A percentile compares a stretch with the other conserved stretches of the same genome.
Evolutionary conservation across 2,797 vertebrate species (phyloP).

Genomic region (Melopsittacus undulatus): DNA sequence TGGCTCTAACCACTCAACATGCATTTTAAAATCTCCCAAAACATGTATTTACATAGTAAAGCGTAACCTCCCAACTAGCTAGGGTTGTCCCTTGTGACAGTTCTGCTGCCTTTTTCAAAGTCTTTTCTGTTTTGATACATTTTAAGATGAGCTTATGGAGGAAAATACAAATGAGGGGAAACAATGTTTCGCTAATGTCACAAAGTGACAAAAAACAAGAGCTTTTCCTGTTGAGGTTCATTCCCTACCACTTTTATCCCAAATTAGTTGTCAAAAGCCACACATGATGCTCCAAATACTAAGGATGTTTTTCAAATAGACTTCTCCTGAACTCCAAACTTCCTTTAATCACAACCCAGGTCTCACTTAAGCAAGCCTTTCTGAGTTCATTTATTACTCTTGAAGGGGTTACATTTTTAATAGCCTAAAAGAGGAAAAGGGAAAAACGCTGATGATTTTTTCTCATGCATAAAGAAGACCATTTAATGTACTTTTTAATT

Average conservation of each 20-base stretch:
- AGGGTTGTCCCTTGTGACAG: background rate
- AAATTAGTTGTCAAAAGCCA: constrained; percentile 43
- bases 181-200: background rate
- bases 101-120: constrained; percentile 27
- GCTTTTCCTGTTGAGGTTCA: constrained; percentile 43
- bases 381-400: constrained; percentile 24
- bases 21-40: constrained; percentile 1
- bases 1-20: background rate
- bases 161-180: constrained; percentile 17
- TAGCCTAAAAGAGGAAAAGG: constrained; percentile 41
- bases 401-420: constrained; percentile 62
- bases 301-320: background rate
- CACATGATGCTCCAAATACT: background rate
- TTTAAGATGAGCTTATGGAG: background rate
- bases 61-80: background rate
- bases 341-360: constrained; percentile 34
- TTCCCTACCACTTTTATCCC: constrained; percentile 7
- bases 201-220: constrained; percentile 44
- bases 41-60: constrained; percentile 23
- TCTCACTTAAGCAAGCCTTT: constrained; percentile 23
- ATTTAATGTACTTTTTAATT: constrained; percentile 43
- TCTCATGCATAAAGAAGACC: constrained; percentile 26
- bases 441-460: constrained; percentile 38
- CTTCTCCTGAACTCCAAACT: constrained; percentile 21
- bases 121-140: constrained; percentile 27